These are phyloP conservation scores for Pycnonotus jocosus DNA, from an alignment of 2,113 vertebrate species.

Conservation along the genomic window DNA sequence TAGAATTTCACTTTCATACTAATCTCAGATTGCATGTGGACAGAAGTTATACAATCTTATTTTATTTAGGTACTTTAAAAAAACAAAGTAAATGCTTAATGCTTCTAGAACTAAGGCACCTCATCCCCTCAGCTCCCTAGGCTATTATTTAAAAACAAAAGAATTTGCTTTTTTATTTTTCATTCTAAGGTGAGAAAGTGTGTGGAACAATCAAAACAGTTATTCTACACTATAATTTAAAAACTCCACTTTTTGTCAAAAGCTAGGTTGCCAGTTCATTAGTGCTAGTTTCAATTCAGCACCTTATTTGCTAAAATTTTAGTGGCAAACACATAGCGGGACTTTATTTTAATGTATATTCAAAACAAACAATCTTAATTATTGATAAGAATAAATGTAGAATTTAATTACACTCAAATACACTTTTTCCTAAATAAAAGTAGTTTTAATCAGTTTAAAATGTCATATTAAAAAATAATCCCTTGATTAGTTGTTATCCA, in stretches of 20 bases:
- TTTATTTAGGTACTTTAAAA: neutral
- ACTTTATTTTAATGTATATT: neutral
- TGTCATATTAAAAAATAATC: neutral
- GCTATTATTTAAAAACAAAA: neutral
- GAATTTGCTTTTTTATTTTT: neutral
- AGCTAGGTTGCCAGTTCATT: neutral
- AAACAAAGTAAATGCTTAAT: neutral
- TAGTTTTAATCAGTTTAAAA: neutral
- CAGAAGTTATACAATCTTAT: neutral
- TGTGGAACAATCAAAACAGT: neutral
- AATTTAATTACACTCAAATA: neutral
- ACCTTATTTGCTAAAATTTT: neutral
- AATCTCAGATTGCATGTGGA: neutral
- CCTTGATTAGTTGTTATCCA: neutral
- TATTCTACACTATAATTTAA: neutral
- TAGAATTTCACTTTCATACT: neutral
- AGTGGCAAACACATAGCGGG: neutral
- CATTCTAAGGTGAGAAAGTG: neutral
- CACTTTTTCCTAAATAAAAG: neutral
- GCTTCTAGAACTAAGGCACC: neutral
- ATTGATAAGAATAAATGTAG: neutral
- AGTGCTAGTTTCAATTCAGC: neutral
- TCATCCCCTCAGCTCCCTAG: neutral
- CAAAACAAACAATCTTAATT: neutral
- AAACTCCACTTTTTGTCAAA: neutral